phyloP scores from a whole-genome alignment of 2,888 invertebrate species.

The Parnassius smintheus region DNA sequence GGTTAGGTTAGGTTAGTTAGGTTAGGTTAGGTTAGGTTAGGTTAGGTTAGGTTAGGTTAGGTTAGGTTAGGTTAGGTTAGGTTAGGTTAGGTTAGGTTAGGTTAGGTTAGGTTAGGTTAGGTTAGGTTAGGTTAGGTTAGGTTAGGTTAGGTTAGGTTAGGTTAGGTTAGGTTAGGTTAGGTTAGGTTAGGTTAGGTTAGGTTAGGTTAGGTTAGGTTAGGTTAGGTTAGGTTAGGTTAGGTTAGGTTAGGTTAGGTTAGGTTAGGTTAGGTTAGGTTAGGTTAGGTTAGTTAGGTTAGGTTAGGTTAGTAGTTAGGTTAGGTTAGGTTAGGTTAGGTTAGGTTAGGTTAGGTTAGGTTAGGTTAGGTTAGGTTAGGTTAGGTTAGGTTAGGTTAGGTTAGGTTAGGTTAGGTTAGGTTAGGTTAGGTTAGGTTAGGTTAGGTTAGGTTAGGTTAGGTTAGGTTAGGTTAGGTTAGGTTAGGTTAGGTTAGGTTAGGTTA shows the following conservation, averaged over 20 bases:
- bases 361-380: no score
- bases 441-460: constrained; percentile 27
- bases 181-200: constrained; percentile 10
- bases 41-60: not conserved
- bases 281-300: not conserved
- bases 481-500: constrained; percentile 6
- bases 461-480: constrained; percentile 24
- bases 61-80: constrained; percentile 7
- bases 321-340: constrained; percentile 26
- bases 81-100: not conserved
- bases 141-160: constrained; percentile 29
- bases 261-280: not conserved
- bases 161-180: constrained; percentile 30
- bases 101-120: constrained; percentile 13
- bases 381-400: no score
- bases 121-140: constrained; percentile 26
- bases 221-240: constrained; percentile 26
- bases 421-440: constrained; percentile 27
- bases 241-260: constrained; percentile 26
- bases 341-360: constrained; percentile 24
- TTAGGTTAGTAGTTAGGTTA: constrained; percentile 13
- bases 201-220: constrained; percentile 26
- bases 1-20: constrained; percentile 6
- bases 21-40: constrained; percentile 6
- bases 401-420: constrained; percentile 19